Conservation (phyloP, 2,888 invertebrate species). For the Anoncus sp. region DNA sequence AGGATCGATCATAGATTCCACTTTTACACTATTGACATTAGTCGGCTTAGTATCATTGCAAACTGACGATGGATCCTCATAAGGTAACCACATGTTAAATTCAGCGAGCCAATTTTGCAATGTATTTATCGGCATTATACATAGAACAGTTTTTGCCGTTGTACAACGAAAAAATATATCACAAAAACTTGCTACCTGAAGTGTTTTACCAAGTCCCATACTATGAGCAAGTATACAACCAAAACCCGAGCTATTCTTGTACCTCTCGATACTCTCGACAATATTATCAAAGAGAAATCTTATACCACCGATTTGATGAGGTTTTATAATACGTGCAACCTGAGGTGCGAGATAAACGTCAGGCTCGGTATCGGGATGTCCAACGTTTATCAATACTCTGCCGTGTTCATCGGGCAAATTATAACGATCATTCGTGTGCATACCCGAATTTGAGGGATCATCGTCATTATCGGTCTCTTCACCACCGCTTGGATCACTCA, state of each 20-base stretch:
- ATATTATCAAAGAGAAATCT: constrained; percentile 98
- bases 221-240: constrained; percentile 99
- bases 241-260: constrained; percentile 92
- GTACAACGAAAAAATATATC: constrained; percentile 98
- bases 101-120: constrained; percentile 99
- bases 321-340: constrained; percentile 95
- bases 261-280: constrained; percentile 96
- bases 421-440: constrained; percentile 96
- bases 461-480: constrained; percentile 92
- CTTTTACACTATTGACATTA: constrained; percentile 65
- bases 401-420: constrained; percentile 97
- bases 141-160: constrained; percentile 93
- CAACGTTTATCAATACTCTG: constrained; percentile 94
- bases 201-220: constrained; percentile 99
- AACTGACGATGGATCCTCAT: constrained; percentile 84
- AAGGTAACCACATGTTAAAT: constrained; percentile 98
- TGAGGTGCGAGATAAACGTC: constrained; percentile 97
- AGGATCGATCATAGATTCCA: constrained; percentile 69
- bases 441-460: constrained; percentile 95
- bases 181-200: constrained; percentile 97
- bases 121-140: constrained; percentile 99
- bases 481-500: constrained; percentile 92
- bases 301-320: constrained; percentile 98
- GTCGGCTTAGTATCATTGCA: constrained; percentile 56
- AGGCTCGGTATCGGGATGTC: constrained; percentile 95